Evolutionary conservation across 2,888 invertebrate species (phyloP).

Genomic region (Uropetala carovei): DNA sequence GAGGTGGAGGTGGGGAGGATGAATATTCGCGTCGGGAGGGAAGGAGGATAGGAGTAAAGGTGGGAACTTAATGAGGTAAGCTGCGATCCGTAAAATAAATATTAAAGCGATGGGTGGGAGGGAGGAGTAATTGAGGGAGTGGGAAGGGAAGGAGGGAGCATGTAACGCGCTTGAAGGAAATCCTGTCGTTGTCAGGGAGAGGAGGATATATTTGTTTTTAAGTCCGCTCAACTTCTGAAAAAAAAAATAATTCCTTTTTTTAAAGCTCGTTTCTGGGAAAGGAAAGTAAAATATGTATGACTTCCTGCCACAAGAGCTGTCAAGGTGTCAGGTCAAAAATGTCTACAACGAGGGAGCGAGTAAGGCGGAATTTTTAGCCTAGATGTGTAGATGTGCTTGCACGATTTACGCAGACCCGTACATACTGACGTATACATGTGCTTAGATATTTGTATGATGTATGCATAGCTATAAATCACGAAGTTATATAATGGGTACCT

Average conservation of each 20-base stretch:
- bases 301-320: conserved; percentile 23
- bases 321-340: conserved; percentile 26
- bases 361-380: not conserved
- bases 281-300: conserved; percentile 41
- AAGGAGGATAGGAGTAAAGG: not conserved
- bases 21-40: not conserved
- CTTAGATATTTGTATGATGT: too few species aligned
- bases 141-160: not conserved
- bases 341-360: not conserved
- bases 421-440: too few species aligned
- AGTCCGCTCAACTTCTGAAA: not conserved
- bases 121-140: not conserved
- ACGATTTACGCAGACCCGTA: too few species aligned
- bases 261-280: conserved; percentile 8
- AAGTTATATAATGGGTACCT: too few species aligned
- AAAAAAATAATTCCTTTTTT: not conserved
- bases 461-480: too few species aligned
- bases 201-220: not conserved
- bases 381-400: too few species aligned
- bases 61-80: not conserved
- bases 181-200: conserved; percentile 48
- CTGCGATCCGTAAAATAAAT: not conserved
- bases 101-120: not conserved
- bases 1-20: not conserved
- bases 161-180: conserved; percentile 21